A percentile compares a stretch with the other conserved stretches of the same genome.
These are phyloP conservation scores for Halcyon leucocephala DNA, from an alignment of 2,797 vertebrate genomes.

Conservation along the genomic window DNA sequence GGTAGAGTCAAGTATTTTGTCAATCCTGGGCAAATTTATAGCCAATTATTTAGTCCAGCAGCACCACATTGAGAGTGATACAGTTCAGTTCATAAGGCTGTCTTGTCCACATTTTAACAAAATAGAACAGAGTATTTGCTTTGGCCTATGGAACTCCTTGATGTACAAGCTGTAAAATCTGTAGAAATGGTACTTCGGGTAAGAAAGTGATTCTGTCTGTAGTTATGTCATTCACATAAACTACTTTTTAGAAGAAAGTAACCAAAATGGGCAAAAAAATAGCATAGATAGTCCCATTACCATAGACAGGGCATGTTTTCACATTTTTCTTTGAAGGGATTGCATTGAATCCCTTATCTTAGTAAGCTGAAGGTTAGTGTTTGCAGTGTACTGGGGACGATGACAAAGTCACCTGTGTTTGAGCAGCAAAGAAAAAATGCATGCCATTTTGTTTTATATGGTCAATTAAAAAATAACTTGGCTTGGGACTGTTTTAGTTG, in stretches of 20 bases:
- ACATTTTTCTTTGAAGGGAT: neutral
- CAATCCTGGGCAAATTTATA: neutral
- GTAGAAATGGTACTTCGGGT: neutral
- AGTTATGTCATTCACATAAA: neutral
- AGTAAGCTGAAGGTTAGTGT: neutral
- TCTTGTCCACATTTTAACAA: neutral
- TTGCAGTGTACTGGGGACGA: neutral
- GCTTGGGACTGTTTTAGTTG: neutral
- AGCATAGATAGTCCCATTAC: neutral
- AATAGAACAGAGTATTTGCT: neutral
- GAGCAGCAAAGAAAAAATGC: neutral
- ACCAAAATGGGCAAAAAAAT: neutral
- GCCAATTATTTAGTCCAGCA: neutral
- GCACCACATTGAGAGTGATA: neutral
- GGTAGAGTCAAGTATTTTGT: neutral
- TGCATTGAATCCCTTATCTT: neutral
- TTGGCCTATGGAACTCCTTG: neutral
- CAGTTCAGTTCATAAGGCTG: neutral
- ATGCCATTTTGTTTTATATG: neutral
- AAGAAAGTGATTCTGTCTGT: neutral
- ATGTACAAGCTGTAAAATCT: rapidly evolving
- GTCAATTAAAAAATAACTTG: neutral
- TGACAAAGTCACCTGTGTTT: rapidly evolving
- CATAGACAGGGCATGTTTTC: neutral
- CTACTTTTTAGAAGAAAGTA: neutral